These are phyloP conservation scores for Gila orcuttii DNA, from an alignment of 2,113 vertebrate genomes.

Conservation along the genomic window DNA sequence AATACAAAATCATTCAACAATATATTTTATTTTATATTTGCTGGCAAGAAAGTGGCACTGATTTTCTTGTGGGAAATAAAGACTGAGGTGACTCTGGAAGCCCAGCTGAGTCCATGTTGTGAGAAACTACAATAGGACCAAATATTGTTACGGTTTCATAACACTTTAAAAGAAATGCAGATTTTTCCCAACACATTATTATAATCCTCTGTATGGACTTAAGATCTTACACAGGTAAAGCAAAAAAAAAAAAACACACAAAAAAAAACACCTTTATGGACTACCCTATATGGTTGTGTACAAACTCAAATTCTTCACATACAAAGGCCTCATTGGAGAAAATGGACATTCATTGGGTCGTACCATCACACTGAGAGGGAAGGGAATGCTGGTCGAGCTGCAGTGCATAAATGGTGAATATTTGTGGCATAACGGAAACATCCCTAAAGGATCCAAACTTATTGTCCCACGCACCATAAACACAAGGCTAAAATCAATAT, in stretches of 20 bases:
- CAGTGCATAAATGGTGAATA: conserved; percentile 62
- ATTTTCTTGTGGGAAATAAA: conserved; percentile 11
- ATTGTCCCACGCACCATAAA: not conserved
- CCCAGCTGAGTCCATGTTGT: conserved; percentile 29
- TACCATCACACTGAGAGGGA: conserved; percentile 69
- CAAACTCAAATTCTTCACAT: conserved; percentile 53
- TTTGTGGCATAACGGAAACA: conserved; percentile 7
- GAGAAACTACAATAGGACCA: not conserved
- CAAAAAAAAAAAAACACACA: not conserved
- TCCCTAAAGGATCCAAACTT: not conserved
- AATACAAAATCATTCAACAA: conserved; percentile 36
- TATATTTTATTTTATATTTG: conserved; percentile 21
- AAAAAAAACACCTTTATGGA: not conserved
- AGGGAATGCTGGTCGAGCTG: conserved; percentile 55
- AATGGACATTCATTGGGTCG: conserved; percentile 79
- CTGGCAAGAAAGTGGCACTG: conserved; percentile 45
- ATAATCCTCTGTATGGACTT: not conserved
- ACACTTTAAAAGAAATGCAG: not conserved
- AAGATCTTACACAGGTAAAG: conserved; percentile 25
- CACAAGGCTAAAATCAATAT: conserved; percentile 41
- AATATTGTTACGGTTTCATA: not conserved
- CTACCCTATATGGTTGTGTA: conserved; percentile 34
- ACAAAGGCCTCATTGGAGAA: conserved; percentile 78
- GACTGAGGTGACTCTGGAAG: conserved; percentile 20
- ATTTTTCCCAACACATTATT: conserved; percentile 20